phyloP scores from a whole-genome alignment of 2,113 vertebrate species.

The Porphyrio hochstetteri region DNA sequence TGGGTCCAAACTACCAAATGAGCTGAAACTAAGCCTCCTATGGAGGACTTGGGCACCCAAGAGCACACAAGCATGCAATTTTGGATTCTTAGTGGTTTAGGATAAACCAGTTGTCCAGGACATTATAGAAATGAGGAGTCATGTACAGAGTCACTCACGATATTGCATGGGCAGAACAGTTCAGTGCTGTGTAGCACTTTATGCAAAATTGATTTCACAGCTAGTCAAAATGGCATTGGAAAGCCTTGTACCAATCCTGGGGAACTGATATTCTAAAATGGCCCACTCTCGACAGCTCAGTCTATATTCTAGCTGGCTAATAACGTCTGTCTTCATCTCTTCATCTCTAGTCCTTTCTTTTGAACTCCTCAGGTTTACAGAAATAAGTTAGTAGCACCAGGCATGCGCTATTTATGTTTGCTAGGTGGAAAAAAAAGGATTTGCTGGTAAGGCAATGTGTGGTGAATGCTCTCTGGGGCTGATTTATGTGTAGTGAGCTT shows the following conservation, averaged over 20 bases:
- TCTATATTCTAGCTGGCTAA: neutral
- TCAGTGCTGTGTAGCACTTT: neutral
- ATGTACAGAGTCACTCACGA: neutral
- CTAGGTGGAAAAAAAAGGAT: neutral
- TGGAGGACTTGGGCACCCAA: neutral
- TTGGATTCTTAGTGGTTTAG: neutral
- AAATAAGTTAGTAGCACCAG: neutral
- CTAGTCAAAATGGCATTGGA: neutral
- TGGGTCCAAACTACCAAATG: neutral
- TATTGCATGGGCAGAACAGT: neutral
- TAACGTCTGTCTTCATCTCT: neutral
- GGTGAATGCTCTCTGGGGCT: neutral
- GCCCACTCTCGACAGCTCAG: neutral
- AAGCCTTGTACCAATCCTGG: neutral
- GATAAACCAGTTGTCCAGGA: neutral
- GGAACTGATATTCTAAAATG: neutral
- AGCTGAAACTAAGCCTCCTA: neutral
- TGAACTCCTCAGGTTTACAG: neutral
- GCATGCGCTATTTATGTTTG: neutral
- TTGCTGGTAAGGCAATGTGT: neutral
- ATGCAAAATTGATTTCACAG: neutral
- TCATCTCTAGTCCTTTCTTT: neutral
- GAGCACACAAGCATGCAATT: neutral
- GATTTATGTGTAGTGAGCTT: neutral
- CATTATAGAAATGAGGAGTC: neutral